phyloP scores from a whole-genome alignment of 1,140 invertebrate species.

The honey bee (Apis mellifera) region Amel_HAv3.1 CM009934.2:8167501-8168000 shows the following conservation, averaged over 20 bases:
- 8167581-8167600: not conserved
- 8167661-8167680: no score
- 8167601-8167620: no score
- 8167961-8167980: not conserved
- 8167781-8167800: no score
- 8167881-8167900: slow-evolving; percentile 7
- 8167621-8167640: no score
- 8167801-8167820: no score
- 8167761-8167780: no score
- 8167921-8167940: not conserved
- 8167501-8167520: slow-evolving; percentile 45
- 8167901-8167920: not conserved
- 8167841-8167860: not conserved
- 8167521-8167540: not conserved
- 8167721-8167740: not conserved
- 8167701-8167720: no score
- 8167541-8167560: slow-evolving; percentile 14
- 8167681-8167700: no score
- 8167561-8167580: not conserved
- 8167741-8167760: no score
- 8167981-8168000: not conserved
- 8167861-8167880: not conserved
- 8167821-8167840: not conserved
- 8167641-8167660: no score
- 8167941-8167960: not conserved